A percentile compares a stretch with the other conserved stretches of the same genome.
Conservation (phyloP, 2,113 vertebrate species). For the Sinocyclocheilus anophthalmus region DNA sequence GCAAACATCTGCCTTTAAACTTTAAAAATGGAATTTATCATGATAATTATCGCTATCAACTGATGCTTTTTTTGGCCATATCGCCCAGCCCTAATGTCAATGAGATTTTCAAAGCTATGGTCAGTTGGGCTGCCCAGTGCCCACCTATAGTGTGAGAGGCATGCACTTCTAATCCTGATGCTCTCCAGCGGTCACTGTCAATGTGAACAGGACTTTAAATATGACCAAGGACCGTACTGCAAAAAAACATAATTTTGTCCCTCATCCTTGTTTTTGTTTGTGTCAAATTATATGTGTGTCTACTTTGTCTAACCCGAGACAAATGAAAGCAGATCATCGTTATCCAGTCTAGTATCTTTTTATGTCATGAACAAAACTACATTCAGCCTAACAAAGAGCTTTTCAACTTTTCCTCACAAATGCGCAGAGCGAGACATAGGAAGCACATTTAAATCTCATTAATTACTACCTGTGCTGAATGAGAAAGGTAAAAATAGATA, state of each 20-base stretch:
- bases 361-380: neutral
- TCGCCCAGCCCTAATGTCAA: too few species aligned
- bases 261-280: neutral
- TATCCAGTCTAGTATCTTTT: neutral
- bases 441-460: constrained; percentile 25
- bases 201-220: neutral
- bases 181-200: too few species aligned
- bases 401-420: constrained; percentile 5
- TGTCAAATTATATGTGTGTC: neutral
- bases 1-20: too few species aligned
- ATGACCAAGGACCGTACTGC: neutral
- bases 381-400: constrained; percentile 5
- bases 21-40: too few species aligned
- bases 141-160: too few species aligned
- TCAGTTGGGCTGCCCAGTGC: too few species aligned
- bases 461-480: constrained; percentile 12
- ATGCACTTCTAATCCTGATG: too few species aligned
- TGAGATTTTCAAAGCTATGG: too few species aligned
- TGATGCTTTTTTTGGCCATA: too few species aligned
- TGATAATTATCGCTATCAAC: too few species aligned
- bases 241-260: neutral
- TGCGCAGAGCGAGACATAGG: neutral
- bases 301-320: neutral
- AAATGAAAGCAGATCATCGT: neutral
- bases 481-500: neutral